Conservation (phyloP, 2,888 invertebrate genomes). For the Alsophila aescularia region DNA sequence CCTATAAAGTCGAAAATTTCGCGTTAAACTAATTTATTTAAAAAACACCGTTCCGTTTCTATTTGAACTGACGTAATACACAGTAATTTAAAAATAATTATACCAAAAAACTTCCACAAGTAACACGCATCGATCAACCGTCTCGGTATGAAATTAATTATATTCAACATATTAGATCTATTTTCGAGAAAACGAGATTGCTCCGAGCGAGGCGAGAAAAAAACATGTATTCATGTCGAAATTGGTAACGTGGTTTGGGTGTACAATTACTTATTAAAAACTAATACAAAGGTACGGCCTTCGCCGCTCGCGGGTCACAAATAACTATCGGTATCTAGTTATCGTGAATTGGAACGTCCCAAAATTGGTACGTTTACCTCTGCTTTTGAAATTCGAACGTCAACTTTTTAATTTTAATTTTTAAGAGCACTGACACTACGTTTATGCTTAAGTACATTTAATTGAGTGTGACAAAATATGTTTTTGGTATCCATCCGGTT, state of each 20-base stretch:
- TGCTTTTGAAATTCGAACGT: slow-evolving; percentile 43
- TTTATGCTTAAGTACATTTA: slow-evolving; percentile 33
- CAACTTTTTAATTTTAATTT: slow-evolving; percentile 8
- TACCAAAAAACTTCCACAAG: slow-evolving; percentile 59
- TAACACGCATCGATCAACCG: slow-evolving; percentile 80
- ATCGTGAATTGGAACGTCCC: slow-evolving; percentile 50
- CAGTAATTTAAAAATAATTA: slow-evolving; percentile 81
- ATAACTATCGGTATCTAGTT: slow-evolving; percentile 53
- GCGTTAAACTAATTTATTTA: slow-evolving; percentile 70
- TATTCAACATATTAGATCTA: slow-evolving; percentile 81
- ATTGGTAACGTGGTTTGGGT: slow-evolving; percentile 73
- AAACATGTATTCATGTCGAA: slow-evolving; percentile 77
- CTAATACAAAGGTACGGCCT: slow-evolving; percentile 71
- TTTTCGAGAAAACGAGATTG: slow-evolving; percentile 82
- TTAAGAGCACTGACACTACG: slow-evolving; percentile 12
- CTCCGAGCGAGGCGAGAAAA: slow-evolving; percentile 63
- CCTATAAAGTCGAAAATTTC: slow-evolving; percentile 65
- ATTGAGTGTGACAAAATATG: slow-evolving; percentile 39
- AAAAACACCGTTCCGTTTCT: slow-evolving; percentile 63
- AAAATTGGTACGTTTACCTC: slow-evolving; percentile 50
- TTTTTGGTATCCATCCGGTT: slow-evolving; percentile 54
- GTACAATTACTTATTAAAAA: slow-evolving; percentile 81
- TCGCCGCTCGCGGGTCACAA: slow-evolving; percentile 55
- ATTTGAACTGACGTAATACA: slow-evolving; percentile 74
- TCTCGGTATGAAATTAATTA: slow-evolving; percentile 79